Percentiles rank a stretch among this genome's conserved stretches.
Evolutionary conservation across 1,140 invertebrate genomes (phyloP).

Genomic region (Drosophila varians): DNA sequence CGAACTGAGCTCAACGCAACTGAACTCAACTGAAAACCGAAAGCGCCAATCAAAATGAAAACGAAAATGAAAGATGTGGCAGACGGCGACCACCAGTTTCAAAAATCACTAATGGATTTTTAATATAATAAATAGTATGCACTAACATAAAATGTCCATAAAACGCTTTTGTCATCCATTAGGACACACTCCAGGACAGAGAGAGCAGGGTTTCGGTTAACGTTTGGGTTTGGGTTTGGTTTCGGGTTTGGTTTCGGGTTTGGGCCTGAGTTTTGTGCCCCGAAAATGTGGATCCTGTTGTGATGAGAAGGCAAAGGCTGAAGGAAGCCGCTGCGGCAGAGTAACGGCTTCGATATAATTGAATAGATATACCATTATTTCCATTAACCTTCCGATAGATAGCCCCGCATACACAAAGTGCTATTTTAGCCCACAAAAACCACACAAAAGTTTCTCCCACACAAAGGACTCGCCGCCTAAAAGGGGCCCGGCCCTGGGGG

Average conservation of each 20-base stretch:
- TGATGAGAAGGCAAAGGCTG: neutral
- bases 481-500: neutral
- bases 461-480: neutral
- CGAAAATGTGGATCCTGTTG: slow-evolving; percentile 3
- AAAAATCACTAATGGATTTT: slow-evolving; percentile 81
- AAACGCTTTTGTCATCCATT: slow-evolving; percentile 67
- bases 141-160: slow-evolving; percentile 51
- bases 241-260: neutral
- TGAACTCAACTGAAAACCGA: slow-evolving; percentile 7
- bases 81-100: slow-evolving; percentile 70
- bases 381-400: slow-evolving; percentile 49
- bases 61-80: slow-evolving; percentile 66
- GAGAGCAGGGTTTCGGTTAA: no score
- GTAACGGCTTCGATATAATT: slow-evolving; percentile 60
- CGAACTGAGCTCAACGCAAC: slow-evolving; percentile 1
- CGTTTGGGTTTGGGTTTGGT: neutral
- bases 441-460: slow-evolving; percentile 50
- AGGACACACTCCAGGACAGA: slow-evolving; percentile 19
- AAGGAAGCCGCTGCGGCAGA: slow-evolving; percentile 1
- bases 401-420: slow-evolving; percentile 45
- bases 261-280: neutral
- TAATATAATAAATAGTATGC: slow-evolving; percentile 80
- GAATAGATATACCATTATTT: slow-evolving; percentile 75
- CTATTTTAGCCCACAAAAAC: slow-evolving; percentile 67
- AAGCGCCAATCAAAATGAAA: slow-evolving; percentile 27